Conservation (phyloP, 2,113 vertebrate genomes). For the Cyprinodon variegatus region DNA sequence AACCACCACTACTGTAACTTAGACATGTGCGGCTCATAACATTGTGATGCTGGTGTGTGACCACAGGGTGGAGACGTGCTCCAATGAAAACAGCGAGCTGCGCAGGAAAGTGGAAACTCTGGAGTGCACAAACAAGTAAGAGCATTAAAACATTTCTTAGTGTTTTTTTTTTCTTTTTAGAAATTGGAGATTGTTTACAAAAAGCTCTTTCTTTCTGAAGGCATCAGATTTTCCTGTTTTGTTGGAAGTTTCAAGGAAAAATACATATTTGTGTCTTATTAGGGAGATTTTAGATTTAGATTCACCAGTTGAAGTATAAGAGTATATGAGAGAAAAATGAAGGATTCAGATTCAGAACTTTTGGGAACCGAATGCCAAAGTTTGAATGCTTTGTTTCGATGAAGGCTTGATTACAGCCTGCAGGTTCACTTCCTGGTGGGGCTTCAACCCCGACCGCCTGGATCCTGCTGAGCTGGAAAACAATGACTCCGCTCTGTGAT, state of each 20-base stretch:
- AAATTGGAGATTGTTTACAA: neutral
- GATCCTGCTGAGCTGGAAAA: slow-evolving; percentile 8
- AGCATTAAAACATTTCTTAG: neutral
- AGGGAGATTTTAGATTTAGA: too few species aligned
- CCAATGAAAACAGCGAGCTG: slow-evolving; percentile 93
- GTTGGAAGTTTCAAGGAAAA: neutral
- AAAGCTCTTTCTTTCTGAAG: neutral
- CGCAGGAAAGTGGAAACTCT: slow-evolving; percentile 95
- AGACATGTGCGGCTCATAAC: slow-evolving; percentile 3
- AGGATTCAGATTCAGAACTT: neutral
- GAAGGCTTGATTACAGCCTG: neutral
- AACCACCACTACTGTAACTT: neutral
- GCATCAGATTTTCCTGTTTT: neutral
- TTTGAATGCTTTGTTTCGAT: neutral
- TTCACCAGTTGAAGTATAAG: neutral
- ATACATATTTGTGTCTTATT: too few species aligned
- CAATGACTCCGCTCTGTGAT: slow-evolving; percentile 14
- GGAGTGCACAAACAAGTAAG: slow-evolving; percentile 95
- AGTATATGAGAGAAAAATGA: neutral
- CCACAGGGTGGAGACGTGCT: slow-evolving; percentile 95
- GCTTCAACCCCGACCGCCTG: neutral
- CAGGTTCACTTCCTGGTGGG: neutral
- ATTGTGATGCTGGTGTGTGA: slow-evolving; percentile 52
- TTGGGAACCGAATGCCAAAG: neutral
- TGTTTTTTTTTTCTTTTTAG: neutral